Percentiles rank a stretch among this genome's conserved stretches.
phyloP scores from a whole-genome alignment of 2,113 vertebrate genomes.

The Mustela nigripes region DNA sequence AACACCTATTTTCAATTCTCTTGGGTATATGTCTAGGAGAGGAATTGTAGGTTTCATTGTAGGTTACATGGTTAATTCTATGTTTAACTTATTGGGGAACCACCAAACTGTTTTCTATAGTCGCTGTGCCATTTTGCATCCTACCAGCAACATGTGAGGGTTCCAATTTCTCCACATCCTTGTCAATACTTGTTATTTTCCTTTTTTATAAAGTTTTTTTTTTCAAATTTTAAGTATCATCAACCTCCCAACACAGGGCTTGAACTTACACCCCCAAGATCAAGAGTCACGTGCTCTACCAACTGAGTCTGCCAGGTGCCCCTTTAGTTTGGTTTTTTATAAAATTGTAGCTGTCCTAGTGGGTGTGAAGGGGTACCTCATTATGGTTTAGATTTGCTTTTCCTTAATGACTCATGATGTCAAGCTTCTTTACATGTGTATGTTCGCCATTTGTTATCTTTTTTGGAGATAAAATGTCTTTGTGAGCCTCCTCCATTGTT shows the following conservation, averaged over 20 bases:
- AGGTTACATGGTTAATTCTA: background rate
- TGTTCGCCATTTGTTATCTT: background rate
- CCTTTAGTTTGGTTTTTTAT: background rate
- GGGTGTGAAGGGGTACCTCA: background rate
- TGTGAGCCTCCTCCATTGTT: background rate
- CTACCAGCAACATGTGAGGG: background rate
- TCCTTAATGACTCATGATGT: constrained; percentile 46
- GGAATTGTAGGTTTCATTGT: background rate
- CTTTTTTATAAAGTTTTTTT: background rate
- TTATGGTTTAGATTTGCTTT: constrained; percentile 64
- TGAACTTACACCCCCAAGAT: background rate
- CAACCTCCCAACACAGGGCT: background rate
- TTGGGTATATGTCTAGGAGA: background rate
- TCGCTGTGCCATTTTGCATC: background rate
- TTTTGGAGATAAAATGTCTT: constrained; percentile 4
- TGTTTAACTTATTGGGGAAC: constrained; percentile 16
- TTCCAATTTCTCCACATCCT: constrained; percentile 14
- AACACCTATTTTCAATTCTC: constrained; percentile 15
- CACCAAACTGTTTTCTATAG: background rate
- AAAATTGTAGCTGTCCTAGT: constrained; percentile 14
- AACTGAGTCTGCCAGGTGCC: background rate
- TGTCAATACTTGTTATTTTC: constrained; percentile 37
- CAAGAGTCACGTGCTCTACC: background rate
- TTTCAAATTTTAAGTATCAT: background rate
- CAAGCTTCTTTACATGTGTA: constrained; percentile 15